Conservation (phyloP, 2,888 invertebrate genomes). For the Entomobrya multifasciata region DNA sequence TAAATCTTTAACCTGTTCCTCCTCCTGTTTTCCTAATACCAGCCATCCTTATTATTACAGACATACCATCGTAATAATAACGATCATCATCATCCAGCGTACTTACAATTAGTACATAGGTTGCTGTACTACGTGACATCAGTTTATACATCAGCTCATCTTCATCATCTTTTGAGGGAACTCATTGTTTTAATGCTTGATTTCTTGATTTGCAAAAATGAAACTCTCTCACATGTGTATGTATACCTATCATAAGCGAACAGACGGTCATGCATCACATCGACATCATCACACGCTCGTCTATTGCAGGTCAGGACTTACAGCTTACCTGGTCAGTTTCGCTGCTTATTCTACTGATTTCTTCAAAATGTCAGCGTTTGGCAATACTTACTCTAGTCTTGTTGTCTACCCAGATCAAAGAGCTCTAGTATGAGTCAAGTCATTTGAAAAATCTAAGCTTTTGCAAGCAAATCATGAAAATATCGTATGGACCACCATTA, state of each 20-base stretch:
- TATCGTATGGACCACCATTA: too few species aligned
- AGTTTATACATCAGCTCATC: slow-evolving; percentile 26
- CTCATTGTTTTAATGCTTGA: slow-evolving; percentile 33
- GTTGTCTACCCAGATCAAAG: background rate
- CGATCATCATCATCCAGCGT: too few species aligned
- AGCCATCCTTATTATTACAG: background rate
- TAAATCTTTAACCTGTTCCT: slow-evolving; percentile 69
- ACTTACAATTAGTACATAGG: slow-evolving; percentile 14
- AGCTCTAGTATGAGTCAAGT: too few species aligned
- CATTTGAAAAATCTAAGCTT: too few species aligned
- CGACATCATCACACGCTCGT: too few species aligned
- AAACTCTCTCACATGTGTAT: slow-evolving; percentile 19
- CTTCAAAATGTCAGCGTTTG: background rate
- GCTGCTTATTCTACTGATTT: slow-evolving; percentile 23
- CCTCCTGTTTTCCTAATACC: slow-evolving; percentile 45
- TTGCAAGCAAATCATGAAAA: too few species aligned
- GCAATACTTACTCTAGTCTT: slow-evolving; percentile 3
- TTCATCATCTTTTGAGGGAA: background rate
- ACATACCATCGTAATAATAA: too few species aligned
- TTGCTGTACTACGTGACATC: slow-evolving; percentile 53
- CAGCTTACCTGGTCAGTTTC: background rate
- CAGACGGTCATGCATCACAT: too few species aligned
- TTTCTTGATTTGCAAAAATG: too few species aligned
- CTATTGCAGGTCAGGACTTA: too few species aligned
- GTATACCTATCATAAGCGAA: too few species aligned